These are phyloP conservation scores for Euthynnus affinis DNA, from an alignment of 2,797 vertebrate species.

Conservation along the genomic window DNA sequence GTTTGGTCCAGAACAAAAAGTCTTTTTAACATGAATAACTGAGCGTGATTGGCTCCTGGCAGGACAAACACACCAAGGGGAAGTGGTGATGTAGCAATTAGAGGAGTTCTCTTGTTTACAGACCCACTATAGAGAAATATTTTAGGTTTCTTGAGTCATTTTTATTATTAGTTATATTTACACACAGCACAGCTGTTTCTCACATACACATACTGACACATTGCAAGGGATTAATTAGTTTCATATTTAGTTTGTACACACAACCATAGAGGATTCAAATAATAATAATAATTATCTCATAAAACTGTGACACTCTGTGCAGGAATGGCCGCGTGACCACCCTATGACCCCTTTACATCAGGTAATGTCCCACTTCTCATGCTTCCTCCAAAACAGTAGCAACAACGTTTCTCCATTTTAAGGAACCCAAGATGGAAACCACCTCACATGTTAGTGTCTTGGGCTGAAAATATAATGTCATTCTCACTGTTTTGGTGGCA, in stretches of 20 bases:
- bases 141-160: conserved; percentile 28
- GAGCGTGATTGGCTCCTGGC: conserved; percentile 43
- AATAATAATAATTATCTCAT: conserved; percentile 43
- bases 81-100: conserved; percentile 21
- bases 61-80: conserved; percentile 3
- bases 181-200: conserved; percentile 85
- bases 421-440: not conserved
- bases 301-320: conserved; percentile 28
- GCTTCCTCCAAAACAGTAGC: conserved; percentile 20
- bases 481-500: not conserved
- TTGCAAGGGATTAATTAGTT: conserved; percentile 51
- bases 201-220: conserved; percentile 42
- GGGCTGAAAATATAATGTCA: conserved; percentile 16
- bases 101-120: not conserved
- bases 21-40: conserved; percentile 41
- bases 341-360: not conserved
- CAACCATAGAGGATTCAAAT: conserved; percentile 40
- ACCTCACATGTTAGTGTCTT: conserved; percentile 24
- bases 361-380: conserved; percentile 2
- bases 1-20: conserved; percentile 53
- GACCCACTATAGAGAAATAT: conserved; percentile 6
- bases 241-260: conserved; percentile 52
- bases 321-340: conserved; percentile 8
- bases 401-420: conserved; percentile 14
- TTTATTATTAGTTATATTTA: conserved; percentile 78